Conservation (phyloP, 2,888 invertebrate genomes). For the Acleris laterana region DNA sequence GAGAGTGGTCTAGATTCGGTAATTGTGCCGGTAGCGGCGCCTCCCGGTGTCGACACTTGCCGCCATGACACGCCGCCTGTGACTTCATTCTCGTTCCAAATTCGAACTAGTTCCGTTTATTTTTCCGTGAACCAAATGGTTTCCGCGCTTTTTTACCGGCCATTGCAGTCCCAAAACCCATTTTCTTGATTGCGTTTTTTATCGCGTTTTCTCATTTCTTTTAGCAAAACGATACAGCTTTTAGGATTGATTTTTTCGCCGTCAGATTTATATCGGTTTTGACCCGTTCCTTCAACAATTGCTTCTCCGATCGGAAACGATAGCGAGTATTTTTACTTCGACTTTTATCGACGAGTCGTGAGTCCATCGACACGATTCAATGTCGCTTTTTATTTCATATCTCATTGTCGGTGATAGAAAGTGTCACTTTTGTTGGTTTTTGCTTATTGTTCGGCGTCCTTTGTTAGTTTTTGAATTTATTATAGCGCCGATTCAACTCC, state of each 20-base stretch:
- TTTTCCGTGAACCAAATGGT: conserved; percentile 18
- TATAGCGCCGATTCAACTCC: conserved; percentile 18
- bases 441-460: conserved; percentile 43
- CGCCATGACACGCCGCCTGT: conserved; percentile 20
- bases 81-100: conserved; percentile 27
- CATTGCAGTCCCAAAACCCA: conserved; percentile 10
- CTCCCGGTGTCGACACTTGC: conserved; percentile 56
- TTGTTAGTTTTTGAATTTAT: conserved; percentile 33
- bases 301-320: conserved; percentile 29
- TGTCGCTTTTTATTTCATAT: conserved; percentile 65
- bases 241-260: conserved; percentile 26
- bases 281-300: conserved; percentile 35
- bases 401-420: conserved; percentile 61
- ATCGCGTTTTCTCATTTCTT: conserved; percentile 16
- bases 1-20: conserved; percentile 83
- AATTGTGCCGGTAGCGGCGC: conserved; percentile 76
- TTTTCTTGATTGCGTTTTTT: conserved; percentile 26
- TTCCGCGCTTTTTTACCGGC: conserved; percentile 11
- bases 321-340: conserved; percentile 37
- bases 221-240: conserved; percentile 28
- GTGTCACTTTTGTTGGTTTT: conserved; percentile 65
- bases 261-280: conserved; percentile 30
- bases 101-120: conserved; percentile 14
- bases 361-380: conserved; percentile 61
- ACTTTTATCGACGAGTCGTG: conserved; percentile 61